These are phyloP conservation scores for Drosophila stalkeri DNA, from an alignment of 2,888 invertebrate species.

Conservation along the genomic window DNA sequence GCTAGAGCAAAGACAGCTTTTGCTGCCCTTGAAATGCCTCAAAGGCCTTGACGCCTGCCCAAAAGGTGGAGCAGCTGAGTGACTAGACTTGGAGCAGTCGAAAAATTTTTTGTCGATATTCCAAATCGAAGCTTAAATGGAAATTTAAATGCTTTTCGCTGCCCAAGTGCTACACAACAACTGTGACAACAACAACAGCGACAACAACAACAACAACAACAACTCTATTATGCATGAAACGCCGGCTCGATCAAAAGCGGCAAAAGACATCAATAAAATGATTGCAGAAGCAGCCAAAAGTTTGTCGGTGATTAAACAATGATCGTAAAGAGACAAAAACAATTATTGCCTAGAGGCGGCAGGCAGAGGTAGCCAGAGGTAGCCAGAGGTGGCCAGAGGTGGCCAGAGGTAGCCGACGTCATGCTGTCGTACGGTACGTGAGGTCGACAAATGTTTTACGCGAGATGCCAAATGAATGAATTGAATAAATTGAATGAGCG, in stretches of 20 bases:
- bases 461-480: constrained; percentile 29
- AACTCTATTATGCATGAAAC: constrained; percentile 58
- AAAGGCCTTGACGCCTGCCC: constrained; percentile 24
- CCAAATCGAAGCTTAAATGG: constrained; percentile 21
- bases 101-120: constrained; percentile 42
- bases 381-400: background rate
- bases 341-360: constrained; percentile 32
- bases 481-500: constrained; percentile 38
- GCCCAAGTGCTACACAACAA: constrained; percentile 42
- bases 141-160: constrained; percentile 54
- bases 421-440: constrained; percentile 28
- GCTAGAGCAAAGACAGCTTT: constrained; percentile 1
- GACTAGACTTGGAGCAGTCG: constrained; percentile 18
- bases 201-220: constrained; percentile 20
- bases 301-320: constrained; percentile 62
- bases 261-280: constrained; percentile 45
- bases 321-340: constrained; percentile 38
- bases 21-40: constrained; percentile 37
- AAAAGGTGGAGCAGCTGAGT: constrained; percentile 34
- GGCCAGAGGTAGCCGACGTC: constrained; percentile 8
- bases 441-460: constrained; percentile 32
- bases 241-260: constrained; percentile 69
- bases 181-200: constrained; percentile 6
- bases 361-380: background rate
- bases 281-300: constrained; percentile 49